These are phyloP conservation scores for Thryonomys swinderianus DNA, from an alignment of 2,113 vertebrate genomes.

Conservation along the genomic window DNA sequence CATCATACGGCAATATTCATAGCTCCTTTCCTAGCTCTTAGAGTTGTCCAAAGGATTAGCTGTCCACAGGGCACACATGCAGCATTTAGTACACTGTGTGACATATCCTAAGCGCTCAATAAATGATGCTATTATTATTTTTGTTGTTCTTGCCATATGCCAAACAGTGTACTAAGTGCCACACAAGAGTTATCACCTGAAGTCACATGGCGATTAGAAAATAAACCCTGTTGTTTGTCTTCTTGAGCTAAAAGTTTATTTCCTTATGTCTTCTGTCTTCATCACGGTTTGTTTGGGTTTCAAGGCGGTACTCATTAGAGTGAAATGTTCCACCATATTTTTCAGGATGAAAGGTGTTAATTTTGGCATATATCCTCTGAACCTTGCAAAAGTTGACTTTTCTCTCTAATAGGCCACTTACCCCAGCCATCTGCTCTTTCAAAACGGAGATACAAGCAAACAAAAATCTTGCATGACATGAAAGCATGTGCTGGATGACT, in stretches of 20 bases:
- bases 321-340: neutral
- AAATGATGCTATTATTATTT: slow-evolving; percentile 3
- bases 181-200: neutral
- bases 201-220: neutral
- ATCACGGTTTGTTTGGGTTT: neutral
- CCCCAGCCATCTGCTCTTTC: slow-evolving; percentile 45
- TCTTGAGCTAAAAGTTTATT: neutral
- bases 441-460: neutral
- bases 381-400: neutral
- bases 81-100: neutral
- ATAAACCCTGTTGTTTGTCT: neutral
- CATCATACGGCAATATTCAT: neutral
- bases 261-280: neutral
- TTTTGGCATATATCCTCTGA: neutral
- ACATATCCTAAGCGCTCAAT: neutral
- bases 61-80: neutral
- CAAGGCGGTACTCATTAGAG: neutral
- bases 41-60: neutral
- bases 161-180: neutral
- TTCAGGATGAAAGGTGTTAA: neutral
- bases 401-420: slow-evolving; percentile 36
- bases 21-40: neutral
- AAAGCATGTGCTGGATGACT: neutral
- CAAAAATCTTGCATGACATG: neutral
- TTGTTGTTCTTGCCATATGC: neutral